These are phyloP conservation scores for Goniozus legneri DNA, from an alignment of 1,140 invertebrate species.

Conservation along the genomic window DNA sequence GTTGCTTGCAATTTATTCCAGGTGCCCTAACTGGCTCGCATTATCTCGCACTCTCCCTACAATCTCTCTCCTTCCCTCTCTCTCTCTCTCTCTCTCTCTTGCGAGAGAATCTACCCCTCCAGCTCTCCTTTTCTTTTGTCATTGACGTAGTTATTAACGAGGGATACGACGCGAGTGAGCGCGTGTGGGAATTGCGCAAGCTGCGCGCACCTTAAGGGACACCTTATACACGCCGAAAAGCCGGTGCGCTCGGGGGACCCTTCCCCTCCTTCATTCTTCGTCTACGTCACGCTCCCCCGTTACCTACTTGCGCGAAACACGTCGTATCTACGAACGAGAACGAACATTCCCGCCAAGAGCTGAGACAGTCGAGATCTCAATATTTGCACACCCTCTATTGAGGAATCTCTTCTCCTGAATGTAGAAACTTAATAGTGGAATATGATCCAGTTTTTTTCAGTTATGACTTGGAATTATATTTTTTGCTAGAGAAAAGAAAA, in stretches of 20 bases:
- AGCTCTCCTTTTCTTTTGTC: constrained; percentile 19
- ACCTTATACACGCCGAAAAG: constrained; percentile 30
- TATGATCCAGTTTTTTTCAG: no score
- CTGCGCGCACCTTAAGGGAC: constrained; percentile 21
- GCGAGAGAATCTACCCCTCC: constrained; percentile 16
- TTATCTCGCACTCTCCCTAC: constrained; percentile 20
- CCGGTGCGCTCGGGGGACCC: constrained; percentile 6
- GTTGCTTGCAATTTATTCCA: constrained; percentile 27
- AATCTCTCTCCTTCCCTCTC: background rate
- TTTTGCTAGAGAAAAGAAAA: no score
- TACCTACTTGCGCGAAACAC: constrained; percentile 8
- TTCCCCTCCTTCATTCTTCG: background rate
- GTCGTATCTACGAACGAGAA: constrained; percentile 8
- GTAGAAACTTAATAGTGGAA: no score
- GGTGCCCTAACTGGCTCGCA: constrained; percentile 29
- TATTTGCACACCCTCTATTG: no score
- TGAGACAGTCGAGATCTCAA: no score
- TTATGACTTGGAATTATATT: no score
- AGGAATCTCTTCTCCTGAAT: no score
- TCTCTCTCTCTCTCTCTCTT: constrained; percentile 1
- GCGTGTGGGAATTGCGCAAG: constrained; percentile 30
- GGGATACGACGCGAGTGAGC: constrained; percentile 15
- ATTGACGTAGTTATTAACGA: constrained; percentile 33
- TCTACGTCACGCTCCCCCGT: constrained; percentile 15
- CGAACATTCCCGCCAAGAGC: constrained; percentile 23